Evolutionary conservation across 2,888 invertebrate genomes (phyloP), one percentile per base, ranked within the genome.

Genomic region (Macrosoma leucophasiata): DNA sequence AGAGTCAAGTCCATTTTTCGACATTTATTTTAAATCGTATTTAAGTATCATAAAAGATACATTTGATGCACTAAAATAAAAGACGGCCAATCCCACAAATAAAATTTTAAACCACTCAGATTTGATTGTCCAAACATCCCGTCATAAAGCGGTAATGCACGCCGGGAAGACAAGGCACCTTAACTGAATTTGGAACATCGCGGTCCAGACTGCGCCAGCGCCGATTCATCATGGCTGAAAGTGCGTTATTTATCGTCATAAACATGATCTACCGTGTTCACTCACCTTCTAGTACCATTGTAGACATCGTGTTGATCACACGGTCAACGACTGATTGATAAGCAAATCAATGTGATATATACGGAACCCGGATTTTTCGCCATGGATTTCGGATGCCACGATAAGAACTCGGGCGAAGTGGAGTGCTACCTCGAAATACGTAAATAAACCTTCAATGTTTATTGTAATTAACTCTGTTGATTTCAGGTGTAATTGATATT

Each of bases 391-490:
- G 89, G 88, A 62, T 87, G 87, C 74, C 77, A 84, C 67, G 86
- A 88, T 75, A 89, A 88, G 64, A 87, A 87, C 55, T 89, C 89
- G 39, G 89, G 89, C 52, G 89, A 89, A 69, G 81, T 88, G 77
- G 90, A 90, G 82, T 89, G 88, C 78, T 89, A 88, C 85, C 74
- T 89, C 60, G 89, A 89, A 85, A 88, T 89, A 84, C 85, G 88
- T 88, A 85, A 87, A 87, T 86, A 76, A 63, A 61, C 69, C 75
- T 74, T 62, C 60, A 57, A 64, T 72, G 67, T 64, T 60, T 41
- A 60, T 68, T 66, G 70, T 30, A 61, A 72, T 78, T 72, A 70
- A 74, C 75, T 64, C 68, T 62, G 65, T 69, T 63, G 63, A 69
- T 67, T 66, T 73, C 63, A 76, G n/a, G 74, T 78, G 78, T 81